Evolutionary conservation across 2,113 vertebrate species (phyloP).

Genomic region (Charadrius vociferus): DNA sequence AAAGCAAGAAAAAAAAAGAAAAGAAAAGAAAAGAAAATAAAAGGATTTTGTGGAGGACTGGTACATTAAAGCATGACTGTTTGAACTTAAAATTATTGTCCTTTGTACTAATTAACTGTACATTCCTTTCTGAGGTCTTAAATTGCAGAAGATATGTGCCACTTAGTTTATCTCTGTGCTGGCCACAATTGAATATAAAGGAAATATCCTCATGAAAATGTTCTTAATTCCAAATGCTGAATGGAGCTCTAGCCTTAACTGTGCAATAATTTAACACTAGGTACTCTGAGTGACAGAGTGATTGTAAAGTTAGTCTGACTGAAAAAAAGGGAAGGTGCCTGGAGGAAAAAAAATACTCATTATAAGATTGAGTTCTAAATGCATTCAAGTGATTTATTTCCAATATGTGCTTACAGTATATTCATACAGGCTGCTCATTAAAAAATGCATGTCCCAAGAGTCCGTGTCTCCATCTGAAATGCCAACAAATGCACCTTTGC

Average conservation of each 20-base stretch:
- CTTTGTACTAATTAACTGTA: not conserved
- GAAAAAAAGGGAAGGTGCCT: not conserved
- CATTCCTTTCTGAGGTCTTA: not conserved
- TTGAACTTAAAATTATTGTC: not conserved
- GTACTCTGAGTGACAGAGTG: not conserved
- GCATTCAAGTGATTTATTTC: not conserved
- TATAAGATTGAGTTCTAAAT: not conserved
- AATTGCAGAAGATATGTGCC: not conserved
- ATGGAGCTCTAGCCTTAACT: not conserved
- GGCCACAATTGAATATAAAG: not conserved
- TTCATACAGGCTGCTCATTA: not conserved
- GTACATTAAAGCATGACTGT: not conserved
- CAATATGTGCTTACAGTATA: not conserved
- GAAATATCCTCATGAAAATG: not conserved
- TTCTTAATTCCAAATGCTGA: not conserved
- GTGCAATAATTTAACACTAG: not conserved
- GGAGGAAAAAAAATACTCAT: not conserved
- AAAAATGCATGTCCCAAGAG: not conserved
- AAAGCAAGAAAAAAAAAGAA: not conserved
- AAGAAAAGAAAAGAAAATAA: too few species aligned
- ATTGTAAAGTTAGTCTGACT: not conserved
- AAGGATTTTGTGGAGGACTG: not conserved
- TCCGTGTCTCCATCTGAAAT: conserved; percentile 19
- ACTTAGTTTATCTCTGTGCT: not conserved
- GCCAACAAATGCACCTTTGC: not conserved